These are phyloP conservation scores for Drosophila vallismaia DNA, from an alignment of 2,888 invertebrate species.

Conservation along the genomic window DNA sequence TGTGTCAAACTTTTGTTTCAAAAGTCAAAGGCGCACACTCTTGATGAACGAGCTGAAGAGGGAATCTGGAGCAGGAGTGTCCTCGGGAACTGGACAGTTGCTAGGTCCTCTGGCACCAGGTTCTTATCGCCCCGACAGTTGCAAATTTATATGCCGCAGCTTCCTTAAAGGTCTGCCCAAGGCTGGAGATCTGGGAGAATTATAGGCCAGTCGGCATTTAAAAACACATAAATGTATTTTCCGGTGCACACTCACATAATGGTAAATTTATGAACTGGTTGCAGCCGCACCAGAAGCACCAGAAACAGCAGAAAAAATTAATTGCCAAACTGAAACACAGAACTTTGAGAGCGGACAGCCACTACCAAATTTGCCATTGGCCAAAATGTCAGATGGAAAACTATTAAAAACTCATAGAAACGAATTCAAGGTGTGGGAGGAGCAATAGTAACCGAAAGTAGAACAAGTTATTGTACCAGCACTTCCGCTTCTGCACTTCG, in stretches of 20 bases:
- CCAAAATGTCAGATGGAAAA: slow-evolving; percentile 64
- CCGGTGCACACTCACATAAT: slow-evolving; percentile 53
- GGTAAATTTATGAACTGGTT: slow-evolving; percentile 66
- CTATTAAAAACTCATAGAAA: slow-evolving; percentile 68
- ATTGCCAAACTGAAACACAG: slow-evolving; percentile 56
- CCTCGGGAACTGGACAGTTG: slow-evolving; percentile 2
- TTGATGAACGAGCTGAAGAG: slow-evolving; percentile 67
- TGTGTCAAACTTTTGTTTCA: slow-evolving; percentile 72
- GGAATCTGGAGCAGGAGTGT: slow-evolving; percentile 16
- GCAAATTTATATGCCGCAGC: slow-evolving; percentile 43
- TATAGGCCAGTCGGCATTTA: slow-evolving; percentile 58
- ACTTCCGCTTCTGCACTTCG: slow-evolving; percentile 62
- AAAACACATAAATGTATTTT: slow-evolving; percentile 73
- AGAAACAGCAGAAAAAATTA: slow-evolving; percentile 50
- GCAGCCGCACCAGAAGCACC: slow-evolving; percentile 1
- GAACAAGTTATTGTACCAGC: slow-evolving; percentile 59
- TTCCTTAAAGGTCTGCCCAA: slow-evolving; percentile 27
- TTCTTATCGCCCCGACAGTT: slow-evolving; percentile 46
- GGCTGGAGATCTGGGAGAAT: slow-evolving; percentile 22
- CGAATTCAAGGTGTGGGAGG: slow-evolving; percentile 3
- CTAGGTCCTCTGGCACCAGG: slow-evolving; percentile 10
- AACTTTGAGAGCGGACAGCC: slow-evolving; percentile 34
- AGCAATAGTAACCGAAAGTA: slow-evolving; percentile 30
- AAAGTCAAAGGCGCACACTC: slow-evolving; percentile 69
- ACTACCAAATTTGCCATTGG: slow-evolving; percentile 35